phyloP scores from a whole-genome alignment of 2,888 invertebrate genomes.

The Cenopis cana region DNA sequence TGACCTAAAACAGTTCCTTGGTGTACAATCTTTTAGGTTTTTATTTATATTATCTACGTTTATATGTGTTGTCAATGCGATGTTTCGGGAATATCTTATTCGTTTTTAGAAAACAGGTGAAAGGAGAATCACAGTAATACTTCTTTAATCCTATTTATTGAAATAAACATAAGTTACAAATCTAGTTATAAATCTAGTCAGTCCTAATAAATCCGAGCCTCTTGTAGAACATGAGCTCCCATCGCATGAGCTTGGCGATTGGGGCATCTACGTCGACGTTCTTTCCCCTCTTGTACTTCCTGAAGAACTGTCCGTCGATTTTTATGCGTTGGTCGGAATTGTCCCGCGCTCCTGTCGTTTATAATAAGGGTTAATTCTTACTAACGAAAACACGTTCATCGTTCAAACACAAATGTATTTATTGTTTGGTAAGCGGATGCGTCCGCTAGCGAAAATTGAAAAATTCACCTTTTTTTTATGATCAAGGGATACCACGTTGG shows the following conservation, averaged over 20 bases:
- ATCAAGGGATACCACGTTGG: too few species aligned
- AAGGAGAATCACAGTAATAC: not conserved
- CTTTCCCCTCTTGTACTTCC: constrained; percentile 71
- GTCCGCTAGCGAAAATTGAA: too few species aligned
- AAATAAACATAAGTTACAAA: constrained; percentile 31
- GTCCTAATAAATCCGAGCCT: constrained; percentile 71
- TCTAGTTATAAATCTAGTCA: constrained; percentile 36
- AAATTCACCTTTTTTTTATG: too few species aligned
- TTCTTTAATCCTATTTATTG: constrained; percentile 38
- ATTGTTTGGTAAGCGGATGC: too few species aligned
- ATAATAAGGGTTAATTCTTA: not conserved
- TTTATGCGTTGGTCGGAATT: constrained; percentile 73
- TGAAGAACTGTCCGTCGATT: constrained; percentile 74
- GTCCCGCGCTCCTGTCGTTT: constrained; percentile 54
- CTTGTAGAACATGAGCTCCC: constrained; percentile 78
- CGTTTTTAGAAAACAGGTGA: not conserved
- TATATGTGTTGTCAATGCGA: too few species aligned
- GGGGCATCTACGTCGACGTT: constrained; percentile 71
- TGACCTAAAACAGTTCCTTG: too few species aligned
- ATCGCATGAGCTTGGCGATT: constrained; percentile 74
- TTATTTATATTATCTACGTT: too few species aligned
- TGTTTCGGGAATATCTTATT: too few species aligned
- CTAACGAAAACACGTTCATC: too few species aligned
- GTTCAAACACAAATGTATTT: too few species aligned
- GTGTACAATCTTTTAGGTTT: too few species aligned